These are phyloP conservation scores for Puma concolor DNA, from an alignment of 2,113 vertebrate species.

Conservation along the genomic window DNA sequence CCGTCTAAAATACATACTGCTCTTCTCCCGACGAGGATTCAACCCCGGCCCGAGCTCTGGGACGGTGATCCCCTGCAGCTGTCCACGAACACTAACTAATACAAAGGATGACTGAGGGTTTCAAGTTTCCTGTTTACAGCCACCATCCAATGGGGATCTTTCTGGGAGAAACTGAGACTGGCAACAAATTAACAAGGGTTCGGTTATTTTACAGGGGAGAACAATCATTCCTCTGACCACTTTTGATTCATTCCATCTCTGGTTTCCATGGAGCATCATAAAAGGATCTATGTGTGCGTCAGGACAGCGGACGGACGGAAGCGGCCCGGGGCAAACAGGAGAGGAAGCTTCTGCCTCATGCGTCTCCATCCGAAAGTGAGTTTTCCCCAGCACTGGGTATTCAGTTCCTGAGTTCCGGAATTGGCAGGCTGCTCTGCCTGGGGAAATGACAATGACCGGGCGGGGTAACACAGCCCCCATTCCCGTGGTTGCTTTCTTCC, in stretches of 20 bases:
- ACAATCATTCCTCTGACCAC: slow-evolving; percentile 74
- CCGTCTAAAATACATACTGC: not conserved
- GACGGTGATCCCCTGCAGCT: not conserved
- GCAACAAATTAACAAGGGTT: slow-evolving; percentile 49
- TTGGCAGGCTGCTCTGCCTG: slow-evolving; percentile 65
- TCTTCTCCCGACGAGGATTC: not conserved
- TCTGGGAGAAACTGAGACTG: not conserved
- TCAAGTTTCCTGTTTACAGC: slow-evolving; percentile 60
- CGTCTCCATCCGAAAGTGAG: slow-evolving; percentile 60
- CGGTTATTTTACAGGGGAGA: slow-evolving; percentile 77
- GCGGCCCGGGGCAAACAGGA: slow-evolving; percentile 16
- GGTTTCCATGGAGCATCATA: slow-evolving; percentile 73
- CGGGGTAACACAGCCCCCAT: slow-evolving; percentile 28
- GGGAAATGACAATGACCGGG: slow-evolving; percentile 56
- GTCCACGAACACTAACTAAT: not conserved
- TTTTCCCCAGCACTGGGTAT: slow-evolving; percentile 48
- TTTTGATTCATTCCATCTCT: slow-evolving; percentile 69
- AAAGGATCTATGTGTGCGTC: slow-evolving; percentile 72
- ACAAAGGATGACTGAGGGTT: slow-evolving; percentile 23
- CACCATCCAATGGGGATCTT: slow-evolving; percentile 27
- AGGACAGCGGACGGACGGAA: slow-evolving; percentile 63
- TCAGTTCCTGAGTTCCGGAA: slow-evolving; percentile 75
- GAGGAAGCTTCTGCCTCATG: slow-evolving; percentile 54
- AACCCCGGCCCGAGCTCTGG: not conserved
- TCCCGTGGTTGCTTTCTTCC: not conserved